These are phyloP conservation scores for Axis porcinus DNA, from an alignment of 2,113 vertebrate genomes.

Conservation along the genomic window DNA sequence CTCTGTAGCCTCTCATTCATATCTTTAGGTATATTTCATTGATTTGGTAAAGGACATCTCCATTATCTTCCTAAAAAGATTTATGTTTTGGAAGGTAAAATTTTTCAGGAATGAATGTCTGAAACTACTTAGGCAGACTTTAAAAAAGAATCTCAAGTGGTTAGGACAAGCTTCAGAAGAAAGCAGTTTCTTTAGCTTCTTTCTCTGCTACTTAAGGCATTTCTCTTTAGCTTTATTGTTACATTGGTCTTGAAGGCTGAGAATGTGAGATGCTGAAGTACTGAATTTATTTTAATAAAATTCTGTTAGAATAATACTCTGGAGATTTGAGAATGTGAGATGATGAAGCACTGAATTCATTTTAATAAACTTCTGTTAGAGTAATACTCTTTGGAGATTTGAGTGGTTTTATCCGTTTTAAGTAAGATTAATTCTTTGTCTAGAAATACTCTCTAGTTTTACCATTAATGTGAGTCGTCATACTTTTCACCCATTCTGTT, in stretches of 20 bases:
- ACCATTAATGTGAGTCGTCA: neutral
- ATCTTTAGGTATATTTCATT: neutral
- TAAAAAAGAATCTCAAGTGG: neutral
- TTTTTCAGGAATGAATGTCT: neutral
- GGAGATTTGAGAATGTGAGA: neutral
- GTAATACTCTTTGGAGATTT: neutral
- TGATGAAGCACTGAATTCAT: neutral
- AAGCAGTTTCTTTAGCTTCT: neutral
- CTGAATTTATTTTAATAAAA: conserved; percentile 12
- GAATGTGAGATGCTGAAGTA: neutral
- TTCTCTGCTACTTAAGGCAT: neutral
- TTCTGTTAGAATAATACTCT: neutral
- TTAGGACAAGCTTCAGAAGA: neutral
- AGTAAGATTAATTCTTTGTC: neutral
- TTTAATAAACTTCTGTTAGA: conserved; percentile 5
- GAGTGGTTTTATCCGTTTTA: neutral
- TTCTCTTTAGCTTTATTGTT: neutral
- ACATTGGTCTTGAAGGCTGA: neutral
- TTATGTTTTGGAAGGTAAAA: neutral
- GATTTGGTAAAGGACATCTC: neutral
- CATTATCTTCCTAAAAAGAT: neutral
- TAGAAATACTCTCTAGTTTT: conserved; percentile 6
- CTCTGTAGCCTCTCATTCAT: neutral
- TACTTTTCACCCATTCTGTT: conserved; percentile 18
- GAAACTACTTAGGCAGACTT: conserved; percentile 6